These are phyloP conservation scores for Ypsolopha sequella DNA, from an alignment of 2,888 invertebrate species.

Conservation along the genomic window DNA sequence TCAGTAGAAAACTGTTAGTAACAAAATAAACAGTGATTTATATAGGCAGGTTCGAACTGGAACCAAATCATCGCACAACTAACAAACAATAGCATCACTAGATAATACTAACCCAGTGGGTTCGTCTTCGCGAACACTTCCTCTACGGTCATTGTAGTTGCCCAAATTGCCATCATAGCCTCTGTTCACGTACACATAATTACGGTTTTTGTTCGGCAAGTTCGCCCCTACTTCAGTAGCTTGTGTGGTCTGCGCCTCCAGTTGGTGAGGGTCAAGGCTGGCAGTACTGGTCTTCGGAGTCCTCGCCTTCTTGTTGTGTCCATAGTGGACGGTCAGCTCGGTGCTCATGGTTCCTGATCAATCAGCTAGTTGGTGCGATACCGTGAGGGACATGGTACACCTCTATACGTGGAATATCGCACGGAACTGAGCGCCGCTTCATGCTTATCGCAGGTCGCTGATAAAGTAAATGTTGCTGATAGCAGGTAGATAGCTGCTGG, in stretches of 20 bases:
- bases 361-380: too few relatives aligned
- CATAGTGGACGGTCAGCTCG: not conserved
- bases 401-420: too few relatives aligned
- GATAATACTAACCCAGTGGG: conserved; percentile 29
- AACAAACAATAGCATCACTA: too few relatives aligned
- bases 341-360: not conserved
- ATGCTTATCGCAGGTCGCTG: too few relatives aligned
- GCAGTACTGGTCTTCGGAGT: too few relatives aligned
- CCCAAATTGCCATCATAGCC: conserved; percentile 42
- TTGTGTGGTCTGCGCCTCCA: not conserved
- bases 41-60: not conserved
- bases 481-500: not conserved
- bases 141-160: conserved; percentile 22
- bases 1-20: too few relatives aligned
- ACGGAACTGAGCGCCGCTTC: too few relatives aligned
- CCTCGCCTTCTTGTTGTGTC: too few relatives aligned
- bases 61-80: too few relatives aligned
- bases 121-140: conserved; percentile 13
- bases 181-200: conserved; percentile 45
- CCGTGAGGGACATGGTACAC: too few relatives aligned
- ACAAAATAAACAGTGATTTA: not conserved
- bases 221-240: conserved; percentile 1
- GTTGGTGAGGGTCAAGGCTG: not conserved
- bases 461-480: not conserved
- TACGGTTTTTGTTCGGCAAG: conserved; percentile 19